Conservation (phyloP, 2,113 vertebrate species). For the Hypanus sabinus region DNA sequence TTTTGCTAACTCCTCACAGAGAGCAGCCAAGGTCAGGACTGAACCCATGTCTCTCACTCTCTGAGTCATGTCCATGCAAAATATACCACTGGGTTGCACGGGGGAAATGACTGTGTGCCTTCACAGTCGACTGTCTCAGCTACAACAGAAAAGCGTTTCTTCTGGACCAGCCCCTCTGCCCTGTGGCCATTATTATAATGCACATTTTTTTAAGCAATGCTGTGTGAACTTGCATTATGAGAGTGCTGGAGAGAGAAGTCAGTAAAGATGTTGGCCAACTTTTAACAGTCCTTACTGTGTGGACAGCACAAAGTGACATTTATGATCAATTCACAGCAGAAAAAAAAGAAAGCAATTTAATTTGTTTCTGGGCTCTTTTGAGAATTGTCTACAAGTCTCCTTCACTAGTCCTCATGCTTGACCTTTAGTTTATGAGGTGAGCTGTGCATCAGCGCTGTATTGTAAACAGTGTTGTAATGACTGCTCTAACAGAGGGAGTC, state of each 20-base stretch:
- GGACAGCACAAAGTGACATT: neutral
- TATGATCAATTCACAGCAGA: neutral
- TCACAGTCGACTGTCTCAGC: neutral
- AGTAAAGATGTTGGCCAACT: neutral
- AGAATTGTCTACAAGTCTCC: neutral
- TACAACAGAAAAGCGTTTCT: neutral
- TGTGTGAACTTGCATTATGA: neutral
- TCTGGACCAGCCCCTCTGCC: neutral
- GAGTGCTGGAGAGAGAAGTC: neutral
- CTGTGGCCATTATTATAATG: neutral
- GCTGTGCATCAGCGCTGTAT: neutral
- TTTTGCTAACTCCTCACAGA: no score
- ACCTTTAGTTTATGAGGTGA: slow-evolving; percentile 22
- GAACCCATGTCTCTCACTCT: no score
- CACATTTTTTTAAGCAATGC: neutral
- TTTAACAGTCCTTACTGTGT: slow-evolving; percentile 1
- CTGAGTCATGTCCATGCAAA: no score
- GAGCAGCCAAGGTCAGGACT: no score
- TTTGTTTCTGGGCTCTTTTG: neutral
- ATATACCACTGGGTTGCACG: no score
- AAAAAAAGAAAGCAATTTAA: neutral
- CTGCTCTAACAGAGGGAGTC: neutral
- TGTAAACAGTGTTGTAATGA: neutral
- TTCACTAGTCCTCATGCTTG: neutral
- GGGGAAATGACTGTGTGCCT: neutral